A percentile compares a stretch with the other conserved stretches of the same genome.
Evolutionary conservation across 2,797 vertebrate genomes (phyloP).

Genomic region (Channallabes apus): DNA sequence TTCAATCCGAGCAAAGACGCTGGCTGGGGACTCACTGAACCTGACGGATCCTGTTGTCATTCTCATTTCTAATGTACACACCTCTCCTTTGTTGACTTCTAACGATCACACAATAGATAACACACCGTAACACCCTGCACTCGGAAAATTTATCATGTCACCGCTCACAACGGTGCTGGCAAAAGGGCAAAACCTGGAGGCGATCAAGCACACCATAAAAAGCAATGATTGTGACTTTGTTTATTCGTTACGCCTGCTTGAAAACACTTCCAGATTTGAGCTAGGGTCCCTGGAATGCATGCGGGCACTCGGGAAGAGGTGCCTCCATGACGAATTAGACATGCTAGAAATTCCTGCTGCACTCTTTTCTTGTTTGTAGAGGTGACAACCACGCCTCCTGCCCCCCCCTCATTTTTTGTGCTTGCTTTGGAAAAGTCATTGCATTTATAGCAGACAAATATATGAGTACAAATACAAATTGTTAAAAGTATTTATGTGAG

Average conservation of each 20-base stretch:
- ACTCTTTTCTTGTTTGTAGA: slow-evolving; percentile 37
- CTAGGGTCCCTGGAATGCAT: slow-evolving; percentile 38
- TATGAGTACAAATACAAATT: slow-evolving; percentile 57
- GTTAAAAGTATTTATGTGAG: slow-evolving; percentile 67
- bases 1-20: background rate
- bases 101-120: slow-evolving; percentile 34
- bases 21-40: slow-evolving; percentile 17
- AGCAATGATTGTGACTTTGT: slow-evolving; percentile 32
- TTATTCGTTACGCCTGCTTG: slow-evolving; percentile 32
- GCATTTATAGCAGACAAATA: slow-evolving; percentile 46
- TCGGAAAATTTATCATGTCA: slow-evolving; percentile 13
- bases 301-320: slow-evolving; percentile 28
- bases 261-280: slow-evolving; percentile 43
- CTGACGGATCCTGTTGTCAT: slow-evolving; percentile 23
- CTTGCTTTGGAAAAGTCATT: slow-evolving; percentile 13
- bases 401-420: slow-evolving; percentile 6
- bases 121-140: slow-evolving; percentile 27
- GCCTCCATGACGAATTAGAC: slow-evolving; percentile 47
- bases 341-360: slow-evolving; percentile 47
- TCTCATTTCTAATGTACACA: slow-evolving; percentile 23
- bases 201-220: slow-evolving; percentile 23
- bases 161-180: slow-evolving; percentile 32
- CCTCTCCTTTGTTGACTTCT: slow-evolving; percentile 34
- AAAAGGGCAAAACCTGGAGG: slow-evolving; percentile 35
- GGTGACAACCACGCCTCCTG: slow-evolving; percentile 33